Evolutionary conservation across 2,113 vertebrate genomes (phyloP), one percentile per base, ranked within the genome.

Genomic region (Rhinolophus sinicus): DNA sequence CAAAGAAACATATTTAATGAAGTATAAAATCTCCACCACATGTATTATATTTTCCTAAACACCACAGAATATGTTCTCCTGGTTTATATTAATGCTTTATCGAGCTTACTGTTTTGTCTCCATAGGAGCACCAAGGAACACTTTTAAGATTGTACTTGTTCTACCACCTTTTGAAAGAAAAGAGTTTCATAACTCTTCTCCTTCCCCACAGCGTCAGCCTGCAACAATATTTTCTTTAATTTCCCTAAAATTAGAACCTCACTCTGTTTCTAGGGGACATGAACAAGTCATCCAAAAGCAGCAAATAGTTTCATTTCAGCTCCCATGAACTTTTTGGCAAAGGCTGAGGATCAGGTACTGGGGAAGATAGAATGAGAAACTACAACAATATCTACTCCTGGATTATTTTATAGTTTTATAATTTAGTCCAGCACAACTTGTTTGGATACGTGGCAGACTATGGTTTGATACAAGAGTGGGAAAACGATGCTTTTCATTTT

Each of bases 91-190:
- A 60, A 50, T 19, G 30, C 19, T 38, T 72, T 77, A 54, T 64
- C 9, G 62, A 83, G 38, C 21, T 54, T 50, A 93, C 95, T 91
- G 65, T 38, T 91, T 77, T 88, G 44, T 76, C 77, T 75, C 73
- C 60, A 44, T 19, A 67, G 47, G 33, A 60, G 60, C 65, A 65
- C 22, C 22, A 84, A 95, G n/a, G 38, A 28, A 73, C 11, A 56
- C 38, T 72, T 72, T 15, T 78, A 87, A 24, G 10, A 73, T 1
- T 44, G 30, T 35, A 78, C n/a, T 47, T 75, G 47, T 2, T 73
- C 22, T 62, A 84, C 8, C n/a, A 64, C 50, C 1, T 96, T 89
- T 86, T 5, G 10, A n/a, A 64, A 50, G 28, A 60, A 7, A 15
- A 14, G 44, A 30, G 2, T 3, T 56, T 33, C 26, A 28, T 35